Evolutionary conservation across 2,113 vertebrate genomes (phyloP).

Genomic region (Sylvietta virens): DNA sequence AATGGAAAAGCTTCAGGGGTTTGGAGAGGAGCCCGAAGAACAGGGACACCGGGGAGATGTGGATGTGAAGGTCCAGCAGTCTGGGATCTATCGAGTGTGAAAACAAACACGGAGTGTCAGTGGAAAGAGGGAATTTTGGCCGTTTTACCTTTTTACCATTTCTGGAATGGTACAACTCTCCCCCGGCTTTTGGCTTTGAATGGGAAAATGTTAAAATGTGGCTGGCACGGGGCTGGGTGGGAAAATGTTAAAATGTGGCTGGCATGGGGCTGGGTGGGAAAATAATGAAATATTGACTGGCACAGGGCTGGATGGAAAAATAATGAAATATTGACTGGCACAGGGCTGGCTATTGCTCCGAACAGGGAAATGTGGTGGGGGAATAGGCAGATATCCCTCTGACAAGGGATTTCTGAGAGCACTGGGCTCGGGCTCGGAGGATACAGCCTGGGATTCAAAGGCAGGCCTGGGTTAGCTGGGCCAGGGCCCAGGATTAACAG

Average conservation of each 20-base stretch:
- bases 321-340: background rate
- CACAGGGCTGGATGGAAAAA: background rate
- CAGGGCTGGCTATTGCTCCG: background rate
- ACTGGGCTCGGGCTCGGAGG: background rate
- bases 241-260: background rate
- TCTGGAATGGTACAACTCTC: background rate
- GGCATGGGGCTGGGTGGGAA: background rate
- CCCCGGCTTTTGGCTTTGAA: background rate
- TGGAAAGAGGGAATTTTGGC: background rate
- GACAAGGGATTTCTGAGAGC: background rate
- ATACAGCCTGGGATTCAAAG: background rate
- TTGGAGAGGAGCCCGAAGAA: background rate
- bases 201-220: background rate
- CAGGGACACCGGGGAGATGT: background rate
- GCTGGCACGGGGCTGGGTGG: background rate
- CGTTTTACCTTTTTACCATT: no score
- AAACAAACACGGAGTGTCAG: background rate
- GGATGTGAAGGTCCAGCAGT: background rate
- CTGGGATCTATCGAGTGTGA: background rate
- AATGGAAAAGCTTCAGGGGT: background rate
- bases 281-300: background rate
- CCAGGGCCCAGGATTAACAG: background rate
- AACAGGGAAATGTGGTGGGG: background rate
- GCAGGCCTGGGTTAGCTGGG: background rate
- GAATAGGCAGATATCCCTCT: background rate